A percentile compares a stretch with the other conserved stretches of the same genome.
Evolutionary conservation across 1,140 invertebrate genomes (phyloP).

Genomic region (Drosophila murphyi): DNA sequence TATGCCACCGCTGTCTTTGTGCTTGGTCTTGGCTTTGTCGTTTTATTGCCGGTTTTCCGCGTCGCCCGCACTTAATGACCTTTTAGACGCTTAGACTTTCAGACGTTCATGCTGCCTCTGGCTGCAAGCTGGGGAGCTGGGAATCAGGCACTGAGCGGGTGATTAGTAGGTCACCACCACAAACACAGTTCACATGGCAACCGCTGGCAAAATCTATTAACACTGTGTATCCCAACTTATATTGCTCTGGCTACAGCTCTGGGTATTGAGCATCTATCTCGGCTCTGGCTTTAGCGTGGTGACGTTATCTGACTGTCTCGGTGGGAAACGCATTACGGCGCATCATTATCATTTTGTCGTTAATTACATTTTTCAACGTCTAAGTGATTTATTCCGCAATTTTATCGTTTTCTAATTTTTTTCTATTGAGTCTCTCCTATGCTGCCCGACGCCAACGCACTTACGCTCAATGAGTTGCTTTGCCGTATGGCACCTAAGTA

Average conservation of each 20-base stretch:
- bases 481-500: conserved; percentile 43
- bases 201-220: conserved; percentile 64
- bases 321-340: conserved; percentile 67
- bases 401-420: conserved; percentile 82
- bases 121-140: conserved; percentile 18
- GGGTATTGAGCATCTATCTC: background rate
- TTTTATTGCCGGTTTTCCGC: conserved; percentile 79
- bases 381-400: conserved; percentile 82
- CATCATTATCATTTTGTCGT: conserved; percentile 82
- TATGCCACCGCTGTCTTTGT: conserved; percentile 65
- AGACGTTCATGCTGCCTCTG: background rate
- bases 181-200: conserved; percentile 16
- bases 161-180: conserved; percentile 53
- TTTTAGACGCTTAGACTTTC: conserved; percentile 36
- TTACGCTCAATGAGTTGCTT: conserved; percentile 63
- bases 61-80: conserved; percentile 71
- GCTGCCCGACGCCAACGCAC: conserved; percentile 9
- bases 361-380: conserved; percentile 82
- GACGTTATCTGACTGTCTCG: conserved; percentile 30
- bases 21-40: conserved; percentile 69
- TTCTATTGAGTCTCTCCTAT: conserved; percentile 44
- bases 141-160: conserved; percentile 56
- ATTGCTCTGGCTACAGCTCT: conserved; percentile 38
- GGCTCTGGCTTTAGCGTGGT: background rate
- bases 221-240: conserved; percentile 63